Conservation (phyloP, 2,113 vertebrate species). For the Murina feae region DNA sequence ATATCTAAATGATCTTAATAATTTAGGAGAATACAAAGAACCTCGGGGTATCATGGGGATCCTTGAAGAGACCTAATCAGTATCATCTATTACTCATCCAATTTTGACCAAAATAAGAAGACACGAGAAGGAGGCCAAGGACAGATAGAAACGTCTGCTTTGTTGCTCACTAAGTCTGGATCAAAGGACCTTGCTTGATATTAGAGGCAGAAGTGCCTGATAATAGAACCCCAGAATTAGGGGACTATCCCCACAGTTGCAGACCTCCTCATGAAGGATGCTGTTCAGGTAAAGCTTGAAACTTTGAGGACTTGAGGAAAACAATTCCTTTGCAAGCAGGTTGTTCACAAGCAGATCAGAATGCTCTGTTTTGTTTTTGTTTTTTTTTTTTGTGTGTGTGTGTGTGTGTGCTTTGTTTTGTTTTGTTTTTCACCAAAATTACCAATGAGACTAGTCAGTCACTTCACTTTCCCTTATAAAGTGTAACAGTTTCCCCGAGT, state of each 20-base stretch:
- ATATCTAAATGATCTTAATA: background rate
- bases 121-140: background rate
- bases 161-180: background rate
- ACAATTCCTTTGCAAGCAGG: too few species aligned
- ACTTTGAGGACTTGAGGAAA: background rate
- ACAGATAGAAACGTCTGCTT: background rate
- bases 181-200: background rate
- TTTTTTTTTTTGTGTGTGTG: too few species aligned
- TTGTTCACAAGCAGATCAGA: background rate
- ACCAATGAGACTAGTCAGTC: background rate
- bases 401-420: too few species aligned
- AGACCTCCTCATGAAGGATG: too few species aligned
- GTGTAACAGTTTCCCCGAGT: too few species aligned
- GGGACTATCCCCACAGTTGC: too few species aligned
- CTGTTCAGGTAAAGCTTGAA: background rate
- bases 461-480: background rate
- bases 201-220: background rate
- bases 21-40: background rate
- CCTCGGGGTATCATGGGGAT: background rate
- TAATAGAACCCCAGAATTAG: background rate
- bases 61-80: background rate
- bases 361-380: background rate
- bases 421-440: background rate
- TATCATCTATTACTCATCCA: background rate
- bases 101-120: background rate